Evolutionary conservation across 2,888 invertebrate species (phyloP).

Genomic region (Drosophila mettleri): DNA sequence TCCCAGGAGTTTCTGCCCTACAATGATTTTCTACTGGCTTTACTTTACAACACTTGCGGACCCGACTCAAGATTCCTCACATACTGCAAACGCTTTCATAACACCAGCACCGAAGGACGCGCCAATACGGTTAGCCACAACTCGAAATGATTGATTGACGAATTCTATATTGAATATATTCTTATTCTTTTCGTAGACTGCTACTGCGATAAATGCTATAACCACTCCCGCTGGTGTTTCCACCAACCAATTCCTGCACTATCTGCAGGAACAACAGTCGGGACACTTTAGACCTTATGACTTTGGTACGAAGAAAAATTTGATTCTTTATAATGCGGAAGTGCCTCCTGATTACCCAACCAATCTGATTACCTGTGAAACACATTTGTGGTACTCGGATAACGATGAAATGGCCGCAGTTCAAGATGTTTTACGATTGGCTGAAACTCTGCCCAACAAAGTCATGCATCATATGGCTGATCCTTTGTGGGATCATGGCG

Average conservation of each 20-base stretch:
- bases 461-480: conserved; percentile 64
- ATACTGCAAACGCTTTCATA: conserved; percentile 79
- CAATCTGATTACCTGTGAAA: conserved; percentile 46
- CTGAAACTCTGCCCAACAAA: conserved; percentile 58
- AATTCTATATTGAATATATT: fast-evolving
- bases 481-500: conserved; percentile 64
- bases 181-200: conserved; percentile 20
- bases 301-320: conserved; percentile 55
- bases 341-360: conserved; percentile 65
- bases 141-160: fast-evolving
- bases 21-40: conserved; percentile 84
- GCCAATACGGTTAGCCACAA: conserved; percentile 34
- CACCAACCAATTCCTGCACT: conserved; percentile 73
- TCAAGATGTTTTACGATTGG: conserved; percentile 61
- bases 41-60: conserved; percentile 85
- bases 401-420: conserved; percentile 69
- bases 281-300: conserved; percentile 68
- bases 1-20: conserved; percentile 88
- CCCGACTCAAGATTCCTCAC: conserved; percentile 36
- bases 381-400: conserved; percentile 74
- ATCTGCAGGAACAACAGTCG: conserved; percentile 69
- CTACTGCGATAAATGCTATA: conserved; percentile 22
- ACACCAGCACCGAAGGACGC: conserved; percentile 24
- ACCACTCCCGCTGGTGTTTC: conserved; percentile 72
- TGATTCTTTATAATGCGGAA: conserved; percentile 48